phyloP scores from a whole-genome alignment of 2,888 invertebrate genomes.

The Sinopyrophorus schimmeli region DNA sequence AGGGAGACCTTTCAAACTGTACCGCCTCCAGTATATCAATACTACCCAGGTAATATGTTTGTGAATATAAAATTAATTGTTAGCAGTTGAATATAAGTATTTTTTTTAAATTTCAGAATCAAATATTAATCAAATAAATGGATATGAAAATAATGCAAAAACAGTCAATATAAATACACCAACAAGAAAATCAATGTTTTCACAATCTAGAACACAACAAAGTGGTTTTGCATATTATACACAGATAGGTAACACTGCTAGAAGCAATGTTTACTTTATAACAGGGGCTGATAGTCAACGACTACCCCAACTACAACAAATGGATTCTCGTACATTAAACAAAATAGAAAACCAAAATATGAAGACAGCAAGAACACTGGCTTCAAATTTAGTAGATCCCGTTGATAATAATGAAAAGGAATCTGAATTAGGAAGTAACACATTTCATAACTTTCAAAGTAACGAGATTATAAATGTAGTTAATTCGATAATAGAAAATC shows the following conservation, averaged over 20 bases:
- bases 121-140: too few species aligned
- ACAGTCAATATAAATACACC: background rate
- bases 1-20: too few species aligned
- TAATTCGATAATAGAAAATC: too few species aligned
- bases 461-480: too few species aligned
- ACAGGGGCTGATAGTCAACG: constrained; percentile 41
- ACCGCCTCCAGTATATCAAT: too few species aligned
- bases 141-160: background rate
- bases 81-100: too few species aligned
- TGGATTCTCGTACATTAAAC: background rate
- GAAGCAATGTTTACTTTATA: constrained; percentile 44
- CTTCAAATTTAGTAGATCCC: constrained; percentile 40
- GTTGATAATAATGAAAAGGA: too few species aligned
- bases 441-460: too few species aligned
- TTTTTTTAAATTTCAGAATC: too few species aligned
- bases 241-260: constrained; percentile 41
- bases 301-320: constrained; percentile 14
- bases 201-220: constrained; percentile 21
- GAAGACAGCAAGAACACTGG: constrained; percentile 36
- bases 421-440: too few species aligned
- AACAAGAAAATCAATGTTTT: background rate
- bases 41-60: too few species aligned
- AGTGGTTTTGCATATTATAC: constrained; percentile 47
- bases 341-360: constrained; percentile 6
- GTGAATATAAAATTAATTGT: too few species aligned